Conservation (phyloP, 2,797 vertebrate genomes). For the Diplodus puntazzo region DNA sequence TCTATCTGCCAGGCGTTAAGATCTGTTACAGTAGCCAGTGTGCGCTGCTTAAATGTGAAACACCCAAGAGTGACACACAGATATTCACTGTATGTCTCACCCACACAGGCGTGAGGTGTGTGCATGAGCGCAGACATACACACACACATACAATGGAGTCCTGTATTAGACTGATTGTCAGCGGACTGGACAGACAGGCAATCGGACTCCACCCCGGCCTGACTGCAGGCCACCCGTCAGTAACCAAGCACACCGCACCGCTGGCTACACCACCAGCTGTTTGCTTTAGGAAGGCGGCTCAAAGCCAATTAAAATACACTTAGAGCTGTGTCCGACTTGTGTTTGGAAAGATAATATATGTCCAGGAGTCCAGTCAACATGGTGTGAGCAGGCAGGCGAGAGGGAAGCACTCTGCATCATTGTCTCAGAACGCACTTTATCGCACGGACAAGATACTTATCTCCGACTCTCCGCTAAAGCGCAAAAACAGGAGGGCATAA, state of each 20-base stretch:
- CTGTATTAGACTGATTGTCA: constrained; percentile 86
- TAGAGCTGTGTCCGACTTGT: constrained; percentile 84
- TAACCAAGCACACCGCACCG: constrained; percentile 84
- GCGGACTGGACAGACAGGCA: constrained; percentile 80
- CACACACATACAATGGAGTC: constrained; percentile 80
- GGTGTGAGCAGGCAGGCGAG: constrained; percentile 34
- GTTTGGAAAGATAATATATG: constrained; percentile 88
- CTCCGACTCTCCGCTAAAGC: constrained; percentile 25
- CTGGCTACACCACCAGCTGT: constrained; percentile 89
- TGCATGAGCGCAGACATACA: constrained; percentile 48
- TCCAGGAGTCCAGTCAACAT: constrained; percentile 76
- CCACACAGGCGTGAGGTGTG: constrained; percentile 29
- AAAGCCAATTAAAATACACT: constrained; percentile 95
- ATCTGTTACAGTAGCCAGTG: constrained; percentile 86
- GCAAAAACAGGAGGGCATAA: constrained; percentile 47
- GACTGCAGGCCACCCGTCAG: constrained; percentile 86
- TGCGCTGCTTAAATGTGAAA: constrained; percentile 51
- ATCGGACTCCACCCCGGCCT: constrained; percentile 78
- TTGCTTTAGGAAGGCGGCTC: constrained; percentile 92
- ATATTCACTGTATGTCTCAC: constrained; percentile 33
- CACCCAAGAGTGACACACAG: constrained; percentile 49
- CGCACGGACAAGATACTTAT: constrained; percentile 70
- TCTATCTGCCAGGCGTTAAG: constrained; percentile 87
- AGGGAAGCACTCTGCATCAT: constrained; percentile 65
- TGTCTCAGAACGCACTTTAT: constrained; percentile 69